Evolutionary conservation across 2,113 vertebrate genomes (phyloP).

Genomic region (Tachycineta bicolor): DNA sequence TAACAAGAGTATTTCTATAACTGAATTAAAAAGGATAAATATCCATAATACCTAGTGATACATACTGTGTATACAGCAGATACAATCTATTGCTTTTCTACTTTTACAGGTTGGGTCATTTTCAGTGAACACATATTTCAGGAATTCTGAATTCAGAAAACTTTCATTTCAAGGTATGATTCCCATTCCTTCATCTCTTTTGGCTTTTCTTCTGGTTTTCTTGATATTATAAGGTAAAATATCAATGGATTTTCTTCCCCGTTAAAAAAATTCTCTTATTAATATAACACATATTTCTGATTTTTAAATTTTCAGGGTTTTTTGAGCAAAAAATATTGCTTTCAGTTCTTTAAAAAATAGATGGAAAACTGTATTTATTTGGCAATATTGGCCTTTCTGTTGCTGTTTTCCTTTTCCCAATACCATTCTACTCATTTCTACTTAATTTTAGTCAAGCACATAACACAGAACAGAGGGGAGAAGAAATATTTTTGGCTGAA

Average conservation of each 20-base stretch:
- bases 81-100: background rate
- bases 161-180: background rate
- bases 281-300: background rate
- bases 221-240: background rate
- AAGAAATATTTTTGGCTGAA: slow-evolving; percentile 62
- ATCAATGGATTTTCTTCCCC: background rate
- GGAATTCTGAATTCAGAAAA: background rate
- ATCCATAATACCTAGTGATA: background rate
- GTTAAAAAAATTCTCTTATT: no score
- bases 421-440: background rate
- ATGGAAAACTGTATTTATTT: background rate
- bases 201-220: background rate
- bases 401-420: background rate
- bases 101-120: background rate
- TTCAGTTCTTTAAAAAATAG: background rate
- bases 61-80: background rate
- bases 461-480: slow-evolving; percentile 28
- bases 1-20: background rate
- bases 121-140: background rate
- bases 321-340: background rate
- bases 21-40: background rate
- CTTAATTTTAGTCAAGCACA: background rate
- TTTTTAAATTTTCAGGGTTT: background rate
- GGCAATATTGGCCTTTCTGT: background rate
- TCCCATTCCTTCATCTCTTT: background rate